Evolutionary conservation across 2,113 vertebrate genomes (phyloP), one percentile per base, ranked within the genome.

Genomic region (Isichthys henryi): DNA sequence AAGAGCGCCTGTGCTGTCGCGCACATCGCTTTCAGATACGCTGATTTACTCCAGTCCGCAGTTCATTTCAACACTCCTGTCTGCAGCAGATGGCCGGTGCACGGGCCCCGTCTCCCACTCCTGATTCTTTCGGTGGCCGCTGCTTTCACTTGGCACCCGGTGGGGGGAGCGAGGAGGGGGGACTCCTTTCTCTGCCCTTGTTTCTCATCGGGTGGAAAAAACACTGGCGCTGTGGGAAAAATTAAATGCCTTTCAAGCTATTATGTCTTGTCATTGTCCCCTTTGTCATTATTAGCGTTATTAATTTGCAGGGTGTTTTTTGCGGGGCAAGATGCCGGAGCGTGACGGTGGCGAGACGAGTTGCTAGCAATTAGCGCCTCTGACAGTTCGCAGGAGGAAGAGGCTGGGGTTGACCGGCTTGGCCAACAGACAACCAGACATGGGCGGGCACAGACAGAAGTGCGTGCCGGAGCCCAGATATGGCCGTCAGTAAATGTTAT

Each of bases 21-120:
- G 49, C 90, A 88, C 93, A 92, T 92, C 91, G 89, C 90, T 93
- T 92, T 93, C 92, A 94, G 90, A 93, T 90, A 90, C 89, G 70
- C 82, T n/a, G 31, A 39, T 87, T 89, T 89, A 86, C 1, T 88
- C 88, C 92, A 93, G 92, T 95, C 94, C 91, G 91, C 90, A 87
- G 90, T 92, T 92, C 90, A 91, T 94, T 94, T 94, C 91, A 92
- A 91, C 91, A 87, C 92, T 89, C 90, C 90, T 87, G 86, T 89
- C 90, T 90, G 58, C 91, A 90, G 93, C 95, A 96, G 94, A 95
- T 95, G 95, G 93, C 92, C 86, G 91, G 89, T 92, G 92, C 90
- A 15, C 50, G 3, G 93, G 92, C 91, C 93, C 93, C 89, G 90
- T 92, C 92, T 93, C 92, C 91, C 92, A 92, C 89, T 94, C 95